Base-by-base conservation (phyloP, 2,888 invertebrate species). In the Junonia oenone region DNA sequence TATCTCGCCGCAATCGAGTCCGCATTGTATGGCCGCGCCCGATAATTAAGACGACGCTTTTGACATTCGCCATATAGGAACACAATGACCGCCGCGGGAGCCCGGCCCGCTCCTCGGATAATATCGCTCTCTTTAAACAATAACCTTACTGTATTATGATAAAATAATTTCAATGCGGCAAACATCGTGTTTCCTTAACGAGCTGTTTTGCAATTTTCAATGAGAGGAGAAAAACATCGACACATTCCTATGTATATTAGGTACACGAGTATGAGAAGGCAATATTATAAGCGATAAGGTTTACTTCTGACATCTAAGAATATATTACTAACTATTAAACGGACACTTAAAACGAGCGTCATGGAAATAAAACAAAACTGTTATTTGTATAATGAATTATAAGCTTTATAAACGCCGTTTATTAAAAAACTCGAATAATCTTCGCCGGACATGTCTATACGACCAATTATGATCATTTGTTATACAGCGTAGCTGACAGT, bases 21-120 rank as follows among this genome's bases (percentile, higher is more conserved):
- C 78, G 86, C 85, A 88, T 89, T 90, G 90, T 89, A 79, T 81
- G 70, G 82, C 83, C 80, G 83, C 83, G 78, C 83, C 85, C 81
- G 90, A 89, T 90, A 89, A 90, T 89, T 89, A 90, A 90, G 90
- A 89, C 89, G 87, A 89, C 84, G 86, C 79, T 89, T 90, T 89
- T 90, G 90, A 90, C 89, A 88, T 87, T 89, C 86, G 80, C 90
- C 89, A 85, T 90, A 90, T 88, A 89, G 83, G 89, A 88, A 86
- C 82, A 90, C 89, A 90, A 90, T 89, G 87, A 88, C 78, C 84
- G 88, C 88, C 83, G 80, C 87, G 81, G 86, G 87, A 86, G 82
- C 73, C 75, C 69, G 69, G 56, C 72, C 70, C 63, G 69, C 72
- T 74, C 76, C 72, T 78, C 78, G 84, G 87, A 89, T 88, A 83